phyloP scores from a whole-genome alignment of 2,888 invertebrate genomes.

The Melanostoma mellinum region DNA sequence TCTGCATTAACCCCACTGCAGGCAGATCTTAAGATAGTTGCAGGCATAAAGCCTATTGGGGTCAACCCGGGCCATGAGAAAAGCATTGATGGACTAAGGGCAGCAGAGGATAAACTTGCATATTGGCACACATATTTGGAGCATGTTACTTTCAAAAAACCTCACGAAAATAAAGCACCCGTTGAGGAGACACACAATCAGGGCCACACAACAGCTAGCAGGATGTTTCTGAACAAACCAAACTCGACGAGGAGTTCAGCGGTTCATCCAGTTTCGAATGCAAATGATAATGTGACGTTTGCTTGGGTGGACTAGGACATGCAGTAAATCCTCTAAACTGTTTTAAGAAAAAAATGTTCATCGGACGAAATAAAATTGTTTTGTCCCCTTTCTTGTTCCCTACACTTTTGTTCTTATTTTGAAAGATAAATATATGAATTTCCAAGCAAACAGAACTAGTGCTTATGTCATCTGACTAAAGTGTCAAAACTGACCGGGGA shows the following conservation, averaged over 20 bases:
- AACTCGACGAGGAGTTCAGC: constrained; percentile 75
- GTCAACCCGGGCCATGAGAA: constrained; percentile 86
- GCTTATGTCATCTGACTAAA: constrained; percentile 36
- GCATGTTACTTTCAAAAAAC: constrained; percentile 57
- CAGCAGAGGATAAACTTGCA: constrained; percentile 79
- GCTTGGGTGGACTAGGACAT: constrained; percentile 78
- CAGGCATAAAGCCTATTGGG: constrained; percentile 82
- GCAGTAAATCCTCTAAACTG: background rate
- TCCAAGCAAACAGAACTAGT: constrained; percentile 38
- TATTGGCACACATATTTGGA: constrained; percentile 80
- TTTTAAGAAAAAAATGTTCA: too few species aligned
- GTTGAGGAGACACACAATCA: constrained; percentile 55
- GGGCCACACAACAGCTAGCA: constrained; percentile 74
- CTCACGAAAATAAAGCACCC: constrained; percentile 13
- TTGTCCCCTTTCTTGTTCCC: too few species aligned
- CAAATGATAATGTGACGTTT: constrained; percentile 77
- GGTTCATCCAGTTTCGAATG: constrained; percentile 73
- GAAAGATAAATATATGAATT: background rate
- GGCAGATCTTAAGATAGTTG: constrained; percentile 81
- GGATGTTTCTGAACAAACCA: constrained; percentile 74
- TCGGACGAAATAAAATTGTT: too few species aligned
- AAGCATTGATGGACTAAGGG: constrained; percentile 78
- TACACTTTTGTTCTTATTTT: too few species aligned
- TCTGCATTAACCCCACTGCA: constrained; percentile 88
- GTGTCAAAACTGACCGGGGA: constrained; percentile 14